Evolutionary conservation across 2,888 invertebrate genomes (phyloP), one percentile per base, ranked within the genome.

Genomic region (Papilio protenor): DNA sequence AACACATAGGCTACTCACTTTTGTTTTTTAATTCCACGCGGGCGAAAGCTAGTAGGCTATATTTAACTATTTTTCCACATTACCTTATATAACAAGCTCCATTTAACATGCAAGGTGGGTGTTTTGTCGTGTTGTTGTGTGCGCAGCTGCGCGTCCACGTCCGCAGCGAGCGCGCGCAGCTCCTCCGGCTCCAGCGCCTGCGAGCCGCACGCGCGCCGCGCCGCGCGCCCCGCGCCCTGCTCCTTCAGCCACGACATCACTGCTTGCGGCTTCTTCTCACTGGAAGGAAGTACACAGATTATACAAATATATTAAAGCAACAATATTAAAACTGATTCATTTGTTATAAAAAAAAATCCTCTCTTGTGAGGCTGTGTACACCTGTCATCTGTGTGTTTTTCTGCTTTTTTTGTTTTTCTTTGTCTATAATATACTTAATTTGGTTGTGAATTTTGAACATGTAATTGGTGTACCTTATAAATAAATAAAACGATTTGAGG

Each of bases 51-150:
- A 27, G 27, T 27, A 27, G 2, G n/a, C n/a, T 2, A 27, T 27
- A 2, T 27, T 27, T 27, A 27, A 27, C 27, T 1, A 27, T 27
- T 27, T 27, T 1, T 27, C 27, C 27, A 27, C 27, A 27, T 81
- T 61, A 97, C 97, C 95, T 96, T 96, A 87, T 96, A 97, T 0
- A 98, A 89, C 57, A 97, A 92, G 86, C 96, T 96, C 79, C 98
- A 98, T 86, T 97, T 97, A 64, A 98, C 97, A 87, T 97, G 97
- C 91, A 98, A 95, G 33, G 96, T 95, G 64, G 96, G 94, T 64
- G 92, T 95, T 85, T 96, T 96, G 81, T 89, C 90, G 0, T 73
- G 78, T 47, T 82, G 80, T 0, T 91, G 27, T 27, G 27, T 81
- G 0, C 83, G 71, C 40, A 93, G 82, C 84, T 95, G 95, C 0